A percentile compares a stretch with the other conserved stretches of the same genome.
These are phyloP conservation scores for Cheilosia urbana DNA, from an alignment of 2,888 invertebrate species.

Conservation along the genomic window DNA sequence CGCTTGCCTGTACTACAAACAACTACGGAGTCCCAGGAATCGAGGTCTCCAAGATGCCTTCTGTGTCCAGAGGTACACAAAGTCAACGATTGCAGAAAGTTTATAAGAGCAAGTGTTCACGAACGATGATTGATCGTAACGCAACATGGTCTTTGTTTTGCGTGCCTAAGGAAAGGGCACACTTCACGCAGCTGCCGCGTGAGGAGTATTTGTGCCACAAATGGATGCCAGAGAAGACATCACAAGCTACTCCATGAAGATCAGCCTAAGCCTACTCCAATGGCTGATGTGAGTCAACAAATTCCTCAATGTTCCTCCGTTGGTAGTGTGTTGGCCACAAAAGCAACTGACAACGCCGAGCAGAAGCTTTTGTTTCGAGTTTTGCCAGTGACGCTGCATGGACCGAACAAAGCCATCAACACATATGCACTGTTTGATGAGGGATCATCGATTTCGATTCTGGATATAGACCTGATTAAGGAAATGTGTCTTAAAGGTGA, in stretches of 20 bases:
- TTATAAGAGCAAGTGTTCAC: too few species aligned
- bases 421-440: conserved; percentile 61
- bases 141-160: too few species aligned
- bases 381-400: conserved; percentile 56
- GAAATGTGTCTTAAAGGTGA: conserved; percentile 53
- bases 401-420: conserved; percentile 24
- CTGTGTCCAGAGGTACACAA: too few species aligned
- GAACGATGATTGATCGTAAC: too few species aligned
- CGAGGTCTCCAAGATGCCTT: too few species aligned
- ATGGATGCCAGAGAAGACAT: neutral
- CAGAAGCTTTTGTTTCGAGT: conserved; percentile 52
- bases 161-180: too few species aligned
- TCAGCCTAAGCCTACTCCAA: too few species aligned
- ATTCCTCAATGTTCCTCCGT: neutral
- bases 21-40: too few species aligned
- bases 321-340: neutral
- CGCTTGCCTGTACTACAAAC: too few species aligned
- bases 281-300: neutral
- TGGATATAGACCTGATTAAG: conserved; percentile 33
- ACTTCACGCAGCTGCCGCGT: too few species aligned
- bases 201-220: conserved; percentile 1
- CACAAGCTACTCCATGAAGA: too few species aligned
- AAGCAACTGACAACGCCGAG: neutral
- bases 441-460: conserved; percentile 62
- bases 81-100: too few species aligned